These are phyloP conservation scores for Melanargia galathea DNA, from an alignment of 2,888 invertebrate species.

Conservation along the genomic window DNA sequence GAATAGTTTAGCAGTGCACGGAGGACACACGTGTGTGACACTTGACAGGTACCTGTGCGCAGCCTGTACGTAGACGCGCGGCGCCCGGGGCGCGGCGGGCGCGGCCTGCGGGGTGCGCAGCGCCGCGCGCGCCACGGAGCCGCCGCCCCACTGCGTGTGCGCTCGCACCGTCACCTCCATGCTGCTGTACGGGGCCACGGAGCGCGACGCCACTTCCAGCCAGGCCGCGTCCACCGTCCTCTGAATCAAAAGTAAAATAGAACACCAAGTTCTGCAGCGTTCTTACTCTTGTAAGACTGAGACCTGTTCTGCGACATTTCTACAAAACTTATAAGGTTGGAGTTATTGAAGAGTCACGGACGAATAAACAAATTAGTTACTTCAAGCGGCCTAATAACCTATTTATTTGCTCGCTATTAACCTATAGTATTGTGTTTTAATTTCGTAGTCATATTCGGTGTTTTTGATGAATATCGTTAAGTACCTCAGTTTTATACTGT, in stretches of 20 bases:
- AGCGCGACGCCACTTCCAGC: conserved; percentile 68
- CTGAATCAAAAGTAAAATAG: conserved; percentile 49
- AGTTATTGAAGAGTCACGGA: no score
- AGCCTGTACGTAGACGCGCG: conserved; percentile 86
- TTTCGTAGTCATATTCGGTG: no score
- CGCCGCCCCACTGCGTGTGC: conserved; percentile 92
- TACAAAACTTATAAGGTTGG: no score
- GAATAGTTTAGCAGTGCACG: no score
- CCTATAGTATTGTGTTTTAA: no score
- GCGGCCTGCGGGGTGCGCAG: conserved; percentile 90
- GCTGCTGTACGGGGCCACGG: conserved; percentile 86
- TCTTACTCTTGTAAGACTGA: no score
- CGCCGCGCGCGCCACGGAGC: conserved; percentile 83
- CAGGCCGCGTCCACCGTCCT: conserved; percentile 78
- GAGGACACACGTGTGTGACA: no score
- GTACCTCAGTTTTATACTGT: conserved; percentile 82
- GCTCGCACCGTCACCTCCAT: conserved; percentile 88
- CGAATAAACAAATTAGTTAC: no score
- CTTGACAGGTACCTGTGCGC: conserved; percentile 45
- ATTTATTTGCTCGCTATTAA: no score
- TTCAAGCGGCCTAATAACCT: no score
- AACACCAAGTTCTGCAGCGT: not conserved
- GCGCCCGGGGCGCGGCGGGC: conserved; percentile 87
- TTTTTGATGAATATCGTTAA: not conserved
- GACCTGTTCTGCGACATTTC: no score